Evolutionary conservation across 1,140 invertebrate genomes (phyloP).

Genomic region (Drosophila lacteicornis): DNA sequence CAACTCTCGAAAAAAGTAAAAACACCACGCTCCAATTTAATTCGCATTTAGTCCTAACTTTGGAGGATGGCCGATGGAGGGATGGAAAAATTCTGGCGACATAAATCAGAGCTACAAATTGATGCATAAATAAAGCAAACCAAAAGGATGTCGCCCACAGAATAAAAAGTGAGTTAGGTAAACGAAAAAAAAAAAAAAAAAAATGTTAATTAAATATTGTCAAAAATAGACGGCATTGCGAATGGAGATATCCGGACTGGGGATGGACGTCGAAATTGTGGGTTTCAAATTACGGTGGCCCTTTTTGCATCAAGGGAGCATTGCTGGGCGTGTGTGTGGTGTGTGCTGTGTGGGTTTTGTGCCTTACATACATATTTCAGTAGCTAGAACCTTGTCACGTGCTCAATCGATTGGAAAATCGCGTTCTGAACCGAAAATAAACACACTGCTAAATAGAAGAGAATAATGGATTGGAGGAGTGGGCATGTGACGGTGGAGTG

Average conservation of each 20-base stretch:
- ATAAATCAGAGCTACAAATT: constrained; percentile 81
- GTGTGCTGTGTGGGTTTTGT: constrained; percentile 14
- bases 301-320: constrained; percentile 44
- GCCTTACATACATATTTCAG: constrained; percentile 56
- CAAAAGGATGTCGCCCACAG: constrained; percentile 56
- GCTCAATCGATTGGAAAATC: constrained; percentile 83
- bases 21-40: constrained; percentile 70
- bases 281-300: constrained; percentile 54
- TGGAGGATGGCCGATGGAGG: neutral
- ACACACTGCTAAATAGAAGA: constrained; percentile 80
- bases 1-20: constrained; percentile 36
- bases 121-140: constrained; percentile 76
- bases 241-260: constrained; percentile 19
- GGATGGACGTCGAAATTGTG: constrained; percentile 11
- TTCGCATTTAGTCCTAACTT: constrained; percentile 66
- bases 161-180: constrained; percentile 34
- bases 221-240: constrained; percentile 67
- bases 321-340: constrained; percentile 19
- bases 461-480: constrained; percentile 54
- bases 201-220: constrained; percentile 79
- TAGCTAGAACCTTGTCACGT: constrained; percentile 75
- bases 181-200: constrained; percentile 24
- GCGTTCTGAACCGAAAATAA: constrained; percentile 82
- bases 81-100: constrained; percentile 53
- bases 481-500: constrained; percentile 1